Evolutionary conservation across 2,113 vertebrate species (phyloP).

Genomic region (Sapajus apella): DNA sequence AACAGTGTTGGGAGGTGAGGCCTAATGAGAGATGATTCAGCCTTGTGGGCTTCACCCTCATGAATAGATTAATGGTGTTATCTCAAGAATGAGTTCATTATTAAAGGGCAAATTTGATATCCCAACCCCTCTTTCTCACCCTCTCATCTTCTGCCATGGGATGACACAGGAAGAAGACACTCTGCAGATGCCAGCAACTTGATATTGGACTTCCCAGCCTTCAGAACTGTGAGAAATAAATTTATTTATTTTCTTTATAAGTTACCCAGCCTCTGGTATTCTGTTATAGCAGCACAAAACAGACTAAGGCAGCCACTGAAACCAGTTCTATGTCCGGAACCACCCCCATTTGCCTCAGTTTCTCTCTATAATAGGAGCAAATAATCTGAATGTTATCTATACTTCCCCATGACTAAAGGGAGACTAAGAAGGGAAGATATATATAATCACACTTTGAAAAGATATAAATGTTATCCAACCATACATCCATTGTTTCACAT

Average conservation of each 20-base stretch:
- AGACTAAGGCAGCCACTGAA: background rate
- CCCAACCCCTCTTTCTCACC: background rate
- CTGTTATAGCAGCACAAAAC: background rate
- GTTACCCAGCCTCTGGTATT: background rate
- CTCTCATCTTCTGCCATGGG: background rate
- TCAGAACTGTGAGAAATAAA: background rate
- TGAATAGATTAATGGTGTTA: background rate
- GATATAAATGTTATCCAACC: background rate
- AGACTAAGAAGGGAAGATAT: background rate
- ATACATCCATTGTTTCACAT: background rate
- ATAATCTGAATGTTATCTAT: background rate
- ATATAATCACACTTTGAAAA: constrained; percentile 30
- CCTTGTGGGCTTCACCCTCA: background rate
- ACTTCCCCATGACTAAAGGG: background rate
- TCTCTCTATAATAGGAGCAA: background rate
- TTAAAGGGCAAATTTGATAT: background rate
- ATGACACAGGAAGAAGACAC: background rate
- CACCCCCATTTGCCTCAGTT: background rate
- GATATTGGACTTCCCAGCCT: background rate
- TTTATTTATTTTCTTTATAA: background rate
- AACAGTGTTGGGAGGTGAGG: background rate
- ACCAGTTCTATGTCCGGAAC: background rate
- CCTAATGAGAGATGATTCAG: background rate
- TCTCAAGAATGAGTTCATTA: background rate
- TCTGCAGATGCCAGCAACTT: background rate